Base-by-base conservation (phyloP, 2,888 invertebrate genomes). In the Ceriagrion tenellum region DNA sequence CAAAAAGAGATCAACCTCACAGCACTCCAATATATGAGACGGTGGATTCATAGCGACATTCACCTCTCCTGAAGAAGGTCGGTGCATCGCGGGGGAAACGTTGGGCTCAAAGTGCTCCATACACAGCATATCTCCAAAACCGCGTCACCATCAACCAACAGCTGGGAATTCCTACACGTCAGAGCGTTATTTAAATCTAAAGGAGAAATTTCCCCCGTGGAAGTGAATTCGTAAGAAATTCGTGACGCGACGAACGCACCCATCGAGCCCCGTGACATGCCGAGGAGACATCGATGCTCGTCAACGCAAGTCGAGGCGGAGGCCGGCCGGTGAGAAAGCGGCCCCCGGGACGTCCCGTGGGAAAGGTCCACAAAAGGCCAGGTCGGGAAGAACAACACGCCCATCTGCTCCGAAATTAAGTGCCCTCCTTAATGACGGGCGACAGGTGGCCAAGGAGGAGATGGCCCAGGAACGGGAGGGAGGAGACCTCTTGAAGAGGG, bases 401-500 rank as follows among this genome's bases (percentile, higher is more conserved):
- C 81, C 81, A 81, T 81, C 81, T 81, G 81, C 81, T 35, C 81
- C 81, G 30, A 35, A 81, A 81, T 81, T 13, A 35, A 81, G 81
- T 81, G 81, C 35, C 81, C 81, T 35, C 81, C 81, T 81, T 81
- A 35, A 81, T 81, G 81, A 81, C 13, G 81, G 81, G 81, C 81
- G 81, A 81, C 81, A 81, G 81, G 81, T 81, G 81, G 81, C 81
- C 81, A 81, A 35, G 81, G 30, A 13, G 2, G 26, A n/a, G 81
- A 16, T 26, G 26, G 30, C 81, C 81, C 23, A 26, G 69, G 63
- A n/a, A n/a, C n/a, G n/a, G 47, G 47, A 47, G 47, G 47, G 47
- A 2, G 47, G 47, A n/a, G 69, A 69, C 69, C 69, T 59, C n/a
- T 69, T 69, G 47, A 47, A 47, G 47, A 18, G 23, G 69, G 69